Evolutionary conservation across 2,888 invertebrate genomes (phyloP).

Genomic region (Pinctada fucata): DNA sequence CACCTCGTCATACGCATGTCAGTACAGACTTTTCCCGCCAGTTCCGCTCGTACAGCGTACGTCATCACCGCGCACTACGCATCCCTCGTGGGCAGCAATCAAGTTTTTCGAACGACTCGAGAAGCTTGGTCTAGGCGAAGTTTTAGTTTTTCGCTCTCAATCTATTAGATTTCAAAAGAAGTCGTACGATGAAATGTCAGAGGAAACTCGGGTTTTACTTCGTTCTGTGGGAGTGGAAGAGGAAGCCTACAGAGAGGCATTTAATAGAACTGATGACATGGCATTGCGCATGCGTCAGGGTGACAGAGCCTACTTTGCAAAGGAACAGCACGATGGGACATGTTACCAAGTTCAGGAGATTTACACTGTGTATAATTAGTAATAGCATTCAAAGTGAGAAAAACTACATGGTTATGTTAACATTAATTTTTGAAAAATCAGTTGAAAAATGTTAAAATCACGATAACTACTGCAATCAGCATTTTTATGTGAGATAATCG

Average conservation of each 20-base stretch:
- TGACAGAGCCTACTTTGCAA: too few relatives aligned
- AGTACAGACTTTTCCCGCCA: constrained; percentile 40
- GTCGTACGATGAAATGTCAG: constrained; percentile 32
- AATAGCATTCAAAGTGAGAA: too few relatives aligned
- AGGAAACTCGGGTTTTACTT: constrained; percentile 21
- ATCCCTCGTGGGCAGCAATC: constrained; percentile 39
- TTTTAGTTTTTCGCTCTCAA: constrained; percentile 38
- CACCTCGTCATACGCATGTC: constrained; percentile 39
- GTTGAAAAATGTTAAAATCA: too few relatives aligned
- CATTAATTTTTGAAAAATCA: too few relatives aligned
- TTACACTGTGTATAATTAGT: too few relatives aligned
- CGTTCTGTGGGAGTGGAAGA: constrained; percentile 23
- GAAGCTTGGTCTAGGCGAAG: constrained; percentile 29
- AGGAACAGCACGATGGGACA: too few relatives aligned
- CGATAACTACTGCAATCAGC: too few relatives aligned
- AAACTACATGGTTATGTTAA: too few relatives aligned
- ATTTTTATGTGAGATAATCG: too few relatives aligned
- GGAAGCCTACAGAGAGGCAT: constrained; percentile 29
- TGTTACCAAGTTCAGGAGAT: too few relatives aligned
- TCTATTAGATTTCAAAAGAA: constrained; percentile 38
- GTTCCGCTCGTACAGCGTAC: constrained; percentile 34
- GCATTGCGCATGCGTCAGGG: too few relatives aligned
- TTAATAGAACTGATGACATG: constrained; percentile 5
- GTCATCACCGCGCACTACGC: constrained; percentile 38
- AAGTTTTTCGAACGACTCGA: constrained; percentile 40